phyloP scores from a whole-genome alignment of 1,140 invertebrate genomes.

The Pachyrhynchus sulphureomaculatus region DNA sequence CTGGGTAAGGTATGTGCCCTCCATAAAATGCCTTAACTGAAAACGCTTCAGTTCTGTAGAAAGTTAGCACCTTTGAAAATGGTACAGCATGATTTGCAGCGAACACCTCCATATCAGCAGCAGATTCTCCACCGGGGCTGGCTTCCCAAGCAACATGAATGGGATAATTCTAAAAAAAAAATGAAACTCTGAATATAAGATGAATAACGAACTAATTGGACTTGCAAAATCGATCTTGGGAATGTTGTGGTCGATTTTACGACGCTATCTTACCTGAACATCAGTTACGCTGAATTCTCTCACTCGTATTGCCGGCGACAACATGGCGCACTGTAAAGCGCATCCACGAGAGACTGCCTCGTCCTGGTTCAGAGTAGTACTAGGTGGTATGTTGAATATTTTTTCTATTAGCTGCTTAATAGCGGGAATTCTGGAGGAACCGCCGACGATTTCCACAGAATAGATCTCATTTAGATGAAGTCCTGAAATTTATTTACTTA shows the following conservation, averaged over 20 bases:
- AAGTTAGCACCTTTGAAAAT: slow-evolving; percentile 91
- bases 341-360: slow-evolving; percentile 96
- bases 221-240: no score
- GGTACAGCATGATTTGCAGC: slow-evolving; percentile 85
- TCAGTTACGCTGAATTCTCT: slow-evolving; percentile 93
- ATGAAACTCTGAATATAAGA: no score
- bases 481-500: no score
- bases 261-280: slow-evolving; percentile 79
- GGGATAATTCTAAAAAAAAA: slow-evolving; percentile 62
- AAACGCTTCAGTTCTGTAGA: slow-evolving; percentile 88
- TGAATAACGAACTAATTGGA: no score
- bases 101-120: slow-evolving; percentile 75
- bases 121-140: slow-evolving; percentile 67
- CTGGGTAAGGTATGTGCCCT: slow-evolving; percentile 69
- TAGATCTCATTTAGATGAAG: slow-evolving; percentile 83
- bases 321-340: slow-evolving; percentile 94
- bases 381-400: slow-evolving; percentile 82
- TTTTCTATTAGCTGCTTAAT: slow-evolving; percentile 88
- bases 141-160: slow-evolving; percentile 86
- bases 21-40: slow-evolving; percentile 80
- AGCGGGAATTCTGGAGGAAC: slow-evolving; percentile 89
- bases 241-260: no score
- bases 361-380: slow-evolving; percentile 97
- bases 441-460: slow-evolving; percentile 95
- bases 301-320: slow-evolving; percentile 94